These are phyloP conservation scores for Eleutherodactylus coqui DNA, from an alignment of 2,797 vertebrate species.

Conservation along the genomic window DNA sequence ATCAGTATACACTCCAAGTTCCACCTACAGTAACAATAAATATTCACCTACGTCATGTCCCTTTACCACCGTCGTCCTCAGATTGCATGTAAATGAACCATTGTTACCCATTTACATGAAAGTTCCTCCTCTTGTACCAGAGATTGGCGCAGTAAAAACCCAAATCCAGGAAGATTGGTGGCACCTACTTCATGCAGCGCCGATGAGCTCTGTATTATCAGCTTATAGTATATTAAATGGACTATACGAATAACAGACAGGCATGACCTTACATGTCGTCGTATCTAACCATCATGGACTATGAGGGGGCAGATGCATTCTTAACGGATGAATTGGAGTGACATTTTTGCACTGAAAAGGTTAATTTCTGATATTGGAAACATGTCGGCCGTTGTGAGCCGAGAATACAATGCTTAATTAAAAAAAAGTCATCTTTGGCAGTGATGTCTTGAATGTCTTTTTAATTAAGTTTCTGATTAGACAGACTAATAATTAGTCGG, in stretches of 20 bases:
- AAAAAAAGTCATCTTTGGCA: slow-evolving; percentile 50
- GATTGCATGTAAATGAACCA: no score
- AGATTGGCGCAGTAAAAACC: no score
- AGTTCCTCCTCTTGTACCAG: no score
- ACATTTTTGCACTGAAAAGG: neutral
- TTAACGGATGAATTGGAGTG: neutral
- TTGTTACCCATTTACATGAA: no score
- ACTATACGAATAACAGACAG: neutral
- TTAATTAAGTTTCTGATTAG: slow-evolving; percentile 63
- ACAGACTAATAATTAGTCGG: slow-evolving; percentile 35
- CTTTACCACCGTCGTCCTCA: no score
- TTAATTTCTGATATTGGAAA: neutral
- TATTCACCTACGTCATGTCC: no score
- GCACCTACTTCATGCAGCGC: neutral
- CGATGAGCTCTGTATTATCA: neutral
- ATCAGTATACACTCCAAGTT: no score
- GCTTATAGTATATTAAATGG: no score
- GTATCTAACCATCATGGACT: neutral
- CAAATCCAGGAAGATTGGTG: no score
- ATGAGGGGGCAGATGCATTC: neutral
- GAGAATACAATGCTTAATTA: slow-evolving; percentile 43
- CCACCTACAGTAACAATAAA: no score
- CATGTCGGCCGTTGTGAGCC: neutral
- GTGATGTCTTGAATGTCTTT: slow-evolving; percentile 47
- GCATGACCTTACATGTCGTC: neutral